Evolutionary conservation across 2,797 vertebrate genomes (phyloP), one percentile per base, ranked within the genome.

Genomic region (Xenops minutus): DNA sequence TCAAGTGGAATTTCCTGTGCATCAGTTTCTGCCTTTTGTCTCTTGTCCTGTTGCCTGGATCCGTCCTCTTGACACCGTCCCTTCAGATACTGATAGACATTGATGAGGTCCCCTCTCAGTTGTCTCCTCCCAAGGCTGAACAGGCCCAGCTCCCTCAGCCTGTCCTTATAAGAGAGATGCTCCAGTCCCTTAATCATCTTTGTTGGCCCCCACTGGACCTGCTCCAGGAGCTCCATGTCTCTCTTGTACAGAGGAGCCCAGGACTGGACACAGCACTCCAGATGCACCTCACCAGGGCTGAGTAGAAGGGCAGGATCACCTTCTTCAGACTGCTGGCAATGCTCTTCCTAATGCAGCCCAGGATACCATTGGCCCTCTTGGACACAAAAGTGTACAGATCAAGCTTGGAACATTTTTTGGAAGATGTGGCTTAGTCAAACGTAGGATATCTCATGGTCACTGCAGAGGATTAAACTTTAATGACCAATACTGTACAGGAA

Each of bases 51-150:
- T 20, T 66, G 52, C n/a, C 51, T 76, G n/a, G 9, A 21, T 58
- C 14, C 17, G 34, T 76, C 14, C 10, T 69, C 24, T 18, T 64
- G 44, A 10, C 29, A 30, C n/a, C 9, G 14, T 83, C 29, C 12
- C n/a, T 71, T 44, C 51, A 58, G 51, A 34, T 26, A 39, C 13
- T 51, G 3, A 11, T 5, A 32, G 26, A 11, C 7, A n/a, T 7
- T 48, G 43, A 44, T 49, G 78, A 49, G 7, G 23, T 71, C 21
- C 17, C 22, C 16, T 41, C 9, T 26, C 12, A 32, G 16, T 11
- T 9, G 12, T 71, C 30, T 8, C 7, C 49, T 62, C 16, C 19
- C 0, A 0, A 69, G 43, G 29, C 36, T 37, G 49, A 56, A 36
- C n/a, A 46, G 19, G 19, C 23, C n/a, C 56, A 83, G 12, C 11